Conservation (phyloP, 2,797 vertebrate species). For the Thaleichthys pacificus region DNA sequence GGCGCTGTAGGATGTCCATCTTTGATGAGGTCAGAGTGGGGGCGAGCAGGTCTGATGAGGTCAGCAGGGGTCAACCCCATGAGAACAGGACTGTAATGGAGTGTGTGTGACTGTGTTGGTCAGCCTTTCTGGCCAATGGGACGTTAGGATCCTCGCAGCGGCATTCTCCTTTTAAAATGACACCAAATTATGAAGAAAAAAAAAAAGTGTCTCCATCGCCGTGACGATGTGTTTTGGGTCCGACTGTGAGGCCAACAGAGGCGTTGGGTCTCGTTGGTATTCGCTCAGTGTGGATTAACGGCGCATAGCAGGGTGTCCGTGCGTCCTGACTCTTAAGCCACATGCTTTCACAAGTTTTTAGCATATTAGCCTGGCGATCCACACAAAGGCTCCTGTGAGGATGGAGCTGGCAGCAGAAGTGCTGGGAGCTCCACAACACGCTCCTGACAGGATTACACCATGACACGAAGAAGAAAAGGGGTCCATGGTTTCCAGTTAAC, state of each 20-base stretch:
- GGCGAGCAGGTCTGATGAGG: constrained; percentile 77
- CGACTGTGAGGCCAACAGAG: neutral
- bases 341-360: constrained; percentile 52
- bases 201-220: too few relatives aligned
- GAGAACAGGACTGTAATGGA: constrained; percentile 66
- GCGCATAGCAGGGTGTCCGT: constrained; percentile 50
- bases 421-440: too few relatives aligned
- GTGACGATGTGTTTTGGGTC: too few relatives aligned
- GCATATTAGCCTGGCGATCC: constrained; percentile 50
- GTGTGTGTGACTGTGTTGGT: constrained; percentile 31
- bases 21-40: constrained; percentile 80
- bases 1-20: constrained; percentile 68
- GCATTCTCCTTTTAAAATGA: too few relatives aligned
- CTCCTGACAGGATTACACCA: too few relatives aligned
- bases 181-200: too few relatives aligned
- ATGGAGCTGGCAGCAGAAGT: too few relatives aligned
- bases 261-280: constrained; percentile 19
- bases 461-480: neutral
- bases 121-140: too few relatives aligned
- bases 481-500: constrained; percentile 45
- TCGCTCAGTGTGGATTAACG: constrained; percentile 53
- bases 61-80: constrained; percentile 77
- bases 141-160: too few relatives aligned
- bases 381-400: constrained; percentile 41
- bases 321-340: constrained; percentile 58